These are phyloP conservation scores for Holocentrus rufus DNA, from an alignment of 2,797 vertebrate genomes.

Conservation along the genomic window DNA sequence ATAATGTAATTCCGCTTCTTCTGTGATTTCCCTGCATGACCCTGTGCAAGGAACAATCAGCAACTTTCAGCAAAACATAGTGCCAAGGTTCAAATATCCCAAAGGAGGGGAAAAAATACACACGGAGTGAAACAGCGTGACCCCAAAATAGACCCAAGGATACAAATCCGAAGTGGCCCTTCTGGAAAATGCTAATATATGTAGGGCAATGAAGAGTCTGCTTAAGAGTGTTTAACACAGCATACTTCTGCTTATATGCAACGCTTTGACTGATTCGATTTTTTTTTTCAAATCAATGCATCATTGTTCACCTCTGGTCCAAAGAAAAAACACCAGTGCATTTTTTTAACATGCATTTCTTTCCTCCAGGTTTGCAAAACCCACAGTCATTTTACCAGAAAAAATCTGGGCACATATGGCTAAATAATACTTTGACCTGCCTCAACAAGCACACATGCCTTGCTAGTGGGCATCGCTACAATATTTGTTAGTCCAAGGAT, in stretches of 20 bases:
- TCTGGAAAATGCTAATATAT: constrained; percentile 31
- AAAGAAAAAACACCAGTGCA: not conserved
- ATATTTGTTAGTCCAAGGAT: no score
- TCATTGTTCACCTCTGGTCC: not conserved
- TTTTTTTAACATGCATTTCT: no score
- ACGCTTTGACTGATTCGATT: not conserved
- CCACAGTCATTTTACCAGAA: no score
- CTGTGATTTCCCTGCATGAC: constrained; percentile 77
- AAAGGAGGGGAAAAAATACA: constrained; percentile 51
- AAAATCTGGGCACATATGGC: no score
- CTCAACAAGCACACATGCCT: not conserved
- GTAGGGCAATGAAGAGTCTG: constrained; percentile 19
- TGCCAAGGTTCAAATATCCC: constrained; percentile 77
- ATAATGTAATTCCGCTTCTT: constrained; percentile 78
- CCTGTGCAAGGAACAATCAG: constrained; percentile 73
- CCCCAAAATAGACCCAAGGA: constrained; percentile 44
- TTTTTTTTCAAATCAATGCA: not conserved
- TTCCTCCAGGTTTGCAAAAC: no score
- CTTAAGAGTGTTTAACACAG: constrained; percentile 33
- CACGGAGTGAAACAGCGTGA: constrained; percentile 61
- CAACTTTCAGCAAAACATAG: constrained; percentile 74
- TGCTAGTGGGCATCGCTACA: not conserved
- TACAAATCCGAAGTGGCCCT: constrained; percentile 25
- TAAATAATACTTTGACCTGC: no score
- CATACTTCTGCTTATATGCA: constrained; percentile 23